These are phyloP conservation scores for Lutjanus campechanus DNA, from an alignment of 2,797 vertebrate genomes.

Conservation along the genomic window DNA sequence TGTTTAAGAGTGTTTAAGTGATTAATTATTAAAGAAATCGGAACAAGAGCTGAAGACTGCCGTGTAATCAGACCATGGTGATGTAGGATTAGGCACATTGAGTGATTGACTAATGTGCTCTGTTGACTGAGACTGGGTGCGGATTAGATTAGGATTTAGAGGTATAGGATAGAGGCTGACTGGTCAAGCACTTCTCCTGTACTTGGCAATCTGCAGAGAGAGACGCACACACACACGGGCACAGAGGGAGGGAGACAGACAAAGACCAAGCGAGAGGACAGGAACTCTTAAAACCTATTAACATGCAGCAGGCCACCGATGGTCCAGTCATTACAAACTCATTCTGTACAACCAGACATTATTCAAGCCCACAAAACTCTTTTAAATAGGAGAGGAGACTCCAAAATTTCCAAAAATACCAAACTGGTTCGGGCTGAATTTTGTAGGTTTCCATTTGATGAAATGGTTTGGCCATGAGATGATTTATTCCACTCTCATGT, in stretches of 20 bases:
- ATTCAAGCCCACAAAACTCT: slow-evolving; percentile 7
- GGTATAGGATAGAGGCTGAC: slow-evolving; percentile 60
- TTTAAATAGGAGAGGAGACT: background rate
- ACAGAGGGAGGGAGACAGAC: background rate
- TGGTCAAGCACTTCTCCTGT: slow-evolving; percentile 38
- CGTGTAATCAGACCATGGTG: slow-evolving; percentile 49
- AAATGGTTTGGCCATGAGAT: background rate
- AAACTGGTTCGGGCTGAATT: background rate
- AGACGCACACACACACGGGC: background rate
- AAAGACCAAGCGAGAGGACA: slow-evolving; percentile 3
- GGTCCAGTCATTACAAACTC: background rate
- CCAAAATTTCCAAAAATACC: slow-evolving; percentile 18
- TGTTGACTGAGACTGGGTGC: slow-evolving; percentile 59
- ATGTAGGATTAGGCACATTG: slow-evolving; percentile 71
- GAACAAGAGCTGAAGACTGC: slow-evolving; percentile 50
- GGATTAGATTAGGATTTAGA: slow-evolving; percentile 81
- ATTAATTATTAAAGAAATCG: slow-evolving; percentile 52
- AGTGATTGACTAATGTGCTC: slow-evolving; percentile 73
- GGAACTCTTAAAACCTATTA: slow-evolving; percentile 14
- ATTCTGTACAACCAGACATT: slow-evolving; percentile 7
- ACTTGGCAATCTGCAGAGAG: slow-evolving; percentile 35
- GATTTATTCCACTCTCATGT: background rate
- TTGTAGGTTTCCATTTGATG: background rate
- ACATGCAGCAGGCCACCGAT: background rate
- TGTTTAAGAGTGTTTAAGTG: slow-evolving; percentile 28